These are phyloP conservation scores for Amblyraja radiata DNA, from an alignment of 2,797 vertebrate genomes.

Conservation along the genomic window DNA sequence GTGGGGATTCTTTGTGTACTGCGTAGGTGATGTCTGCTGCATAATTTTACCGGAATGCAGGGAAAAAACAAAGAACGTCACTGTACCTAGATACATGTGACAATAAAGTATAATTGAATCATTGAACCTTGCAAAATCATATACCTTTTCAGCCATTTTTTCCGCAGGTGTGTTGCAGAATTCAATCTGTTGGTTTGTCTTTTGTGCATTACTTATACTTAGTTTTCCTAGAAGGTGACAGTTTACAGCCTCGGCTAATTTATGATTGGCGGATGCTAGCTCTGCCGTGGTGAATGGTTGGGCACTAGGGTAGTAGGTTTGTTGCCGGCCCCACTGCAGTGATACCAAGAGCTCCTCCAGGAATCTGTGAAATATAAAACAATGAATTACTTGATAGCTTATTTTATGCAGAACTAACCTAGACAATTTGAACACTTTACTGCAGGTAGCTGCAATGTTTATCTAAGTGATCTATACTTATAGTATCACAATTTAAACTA, in stretches of 20 bases:
- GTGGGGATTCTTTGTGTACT: too few relatives aligned
- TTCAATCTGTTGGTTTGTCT: slow-evolving; percentile 55
- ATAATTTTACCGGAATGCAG: too few relatives aligned
- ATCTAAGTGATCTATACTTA: not conserved
- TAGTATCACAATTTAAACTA: not conserved
- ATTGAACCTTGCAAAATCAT: not conserved
- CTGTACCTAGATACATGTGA: too few relatives aligned
- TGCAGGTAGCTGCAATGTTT: not conserved
- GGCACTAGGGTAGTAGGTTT: slow-evolving; percentile 79
- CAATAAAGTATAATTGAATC: too few relatives aligned
- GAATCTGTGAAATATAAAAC: slow-evolving; percentile 57
- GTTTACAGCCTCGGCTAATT: slow-evolving; percentile 77
- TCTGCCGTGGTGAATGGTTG: slow-evolving; percentile 80
- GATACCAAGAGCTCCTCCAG: slow-evolving; percentile 88
- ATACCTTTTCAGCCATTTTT: slow-evolving; percentile 95
- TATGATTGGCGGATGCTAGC: slow-evolving; percentile 74
- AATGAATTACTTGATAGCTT: not conserved
- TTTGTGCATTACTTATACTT: slow-evolving; percentile 51
- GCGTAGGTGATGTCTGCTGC: too few relatives aligned
- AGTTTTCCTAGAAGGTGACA: slow-evolving; percentile 80
- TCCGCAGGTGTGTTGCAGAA: slow-evolving; percentile 85
- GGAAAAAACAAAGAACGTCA: too few relatives aligned
- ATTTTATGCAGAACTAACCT: not conserved
- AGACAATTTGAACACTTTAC: not conserved
- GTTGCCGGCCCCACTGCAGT: slow-evolving; percentile 89